Evolutionary conservation across 2,797 vertebrate genomes (phyloP).

Genomic region (Enteromius trimaculatus): DNA sequence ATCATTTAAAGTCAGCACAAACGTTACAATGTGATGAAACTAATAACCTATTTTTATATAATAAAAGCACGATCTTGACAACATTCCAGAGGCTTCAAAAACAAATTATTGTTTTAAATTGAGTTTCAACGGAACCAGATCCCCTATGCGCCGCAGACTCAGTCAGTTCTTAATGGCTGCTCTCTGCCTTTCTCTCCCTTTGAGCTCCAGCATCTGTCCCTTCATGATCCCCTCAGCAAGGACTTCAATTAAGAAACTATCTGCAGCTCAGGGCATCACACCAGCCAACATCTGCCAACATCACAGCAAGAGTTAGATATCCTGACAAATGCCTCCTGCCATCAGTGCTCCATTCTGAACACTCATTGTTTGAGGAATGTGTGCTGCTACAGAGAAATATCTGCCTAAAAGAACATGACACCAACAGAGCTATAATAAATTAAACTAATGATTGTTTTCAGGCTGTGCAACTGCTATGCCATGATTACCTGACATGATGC

Average conservation of each 20-base stretch:
- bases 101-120: conserved; percentile 22
- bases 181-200: conserved; percentile 42
- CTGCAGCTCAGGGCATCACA: conserved; percentile 31
- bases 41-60: conserved; percentile 4
- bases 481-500: conserved; percentile 43
- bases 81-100: conserved; percentile 7
- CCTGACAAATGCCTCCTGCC: conserved; percentile 37
- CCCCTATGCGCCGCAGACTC: conserved; percentile 18
- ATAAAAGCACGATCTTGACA: conserved; percentile 16
- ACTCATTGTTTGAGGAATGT: conserved; percentile 21
- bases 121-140: conserved; percentile 10
- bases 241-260: conserved; percentile 57
- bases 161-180: conserved; percentile 32
- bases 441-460: conserved; percentile 16
- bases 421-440: conserved; percentile 20
- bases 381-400: conserved; percentile 37
- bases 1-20: neutral
- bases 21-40: neutral
- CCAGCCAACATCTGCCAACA: conserved; percentile 54
- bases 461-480: conserved; percentile 14
- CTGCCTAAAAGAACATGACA: conserved; percentile 12
- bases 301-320: conserved; percentile 42
- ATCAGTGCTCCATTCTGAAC: conserved; percentile 38
- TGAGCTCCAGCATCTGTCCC: conserved; percentile 46
- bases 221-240: conserved; percentile 49